Percentiles rank a stretch among this genome's conserved stretches.
phyloP scores from a whole-genome alignment of 2,888 invertebrate species.

The Polyploca ridens region DNA sequence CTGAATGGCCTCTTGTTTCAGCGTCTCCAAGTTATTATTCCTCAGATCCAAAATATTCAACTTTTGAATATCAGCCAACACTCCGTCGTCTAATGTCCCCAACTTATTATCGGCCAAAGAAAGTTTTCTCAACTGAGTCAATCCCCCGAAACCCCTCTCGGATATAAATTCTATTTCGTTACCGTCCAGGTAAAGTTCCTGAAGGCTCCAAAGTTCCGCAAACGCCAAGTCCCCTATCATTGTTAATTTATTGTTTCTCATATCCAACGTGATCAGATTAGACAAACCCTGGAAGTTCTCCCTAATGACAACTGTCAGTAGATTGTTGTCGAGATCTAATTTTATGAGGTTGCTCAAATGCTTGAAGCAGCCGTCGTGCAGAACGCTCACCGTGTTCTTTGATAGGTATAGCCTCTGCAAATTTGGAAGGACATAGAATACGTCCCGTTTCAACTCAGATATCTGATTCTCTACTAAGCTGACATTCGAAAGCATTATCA shows the following conservation, averaged over 20 bases:
- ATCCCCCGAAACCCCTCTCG: slow-evolving; percentile 90
- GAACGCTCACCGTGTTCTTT: slow-evolving; percentile 92
- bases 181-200: slow-evolving; percentile 88
- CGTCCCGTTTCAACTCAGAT: slow-evolving; percentile 89
- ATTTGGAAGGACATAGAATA: slow-evolving; percentile 90
- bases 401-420: slow-evolving; percentile 91
- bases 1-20: slow-evolving; percentile 89
- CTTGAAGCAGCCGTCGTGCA: slow-evolving; percentile 94
- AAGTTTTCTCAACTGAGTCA: slow-evolving; percentile 89
- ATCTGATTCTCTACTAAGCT: slow-evolving; percentile 91
- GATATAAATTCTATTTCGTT: slow-evolving; percentile 90
- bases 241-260: slow-evolving; percentile 90
- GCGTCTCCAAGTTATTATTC: slow-evolving; percentile 90
- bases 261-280: slow-evolving; percentile 88
- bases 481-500: slow-evolving; percentile 88
- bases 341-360: slow-evolving; percentile 90
- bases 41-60: slow-evolving; percentile 91
- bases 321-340: slow-evolving; percentile 91
- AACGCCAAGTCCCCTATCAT: slow-evolving; percentile 93
- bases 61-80: slow-evolving; percentile 88
- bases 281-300: slow-evolving; percentile 91
- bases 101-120: slow-evolving; percentile 91
- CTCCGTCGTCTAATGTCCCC: slow-evolving; percentile 87
- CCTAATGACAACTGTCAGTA: slow-evolving; percentile 89
- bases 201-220: slow-evolving; percentile 90